Percentiles rank a stretch among this genome's conserved stretches.
These are phyloP conservation scores for Phenganax subtilis DNA, from an alignment of 92 coral and sea anemone species.

Conservation along the genomic window DNA sequence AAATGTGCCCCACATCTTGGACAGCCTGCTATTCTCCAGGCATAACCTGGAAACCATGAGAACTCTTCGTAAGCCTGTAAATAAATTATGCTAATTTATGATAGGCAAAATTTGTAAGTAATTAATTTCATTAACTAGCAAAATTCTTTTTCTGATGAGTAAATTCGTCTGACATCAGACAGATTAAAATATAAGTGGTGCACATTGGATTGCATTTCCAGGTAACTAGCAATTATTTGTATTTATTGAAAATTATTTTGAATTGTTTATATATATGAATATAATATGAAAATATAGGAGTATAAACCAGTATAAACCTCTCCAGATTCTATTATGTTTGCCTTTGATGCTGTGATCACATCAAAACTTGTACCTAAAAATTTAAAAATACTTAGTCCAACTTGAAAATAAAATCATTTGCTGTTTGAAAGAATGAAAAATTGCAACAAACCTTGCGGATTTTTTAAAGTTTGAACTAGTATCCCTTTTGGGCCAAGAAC, in stretches of 20 bases:
- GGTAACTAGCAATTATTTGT: too few species aligned
- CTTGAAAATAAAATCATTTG: conserved; percentile 7
- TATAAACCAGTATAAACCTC: conserved; percentile 45
- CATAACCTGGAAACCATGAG: conserved; percentile 90
- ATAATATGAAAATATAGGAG: background rate
- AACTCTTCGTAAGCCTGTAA: conserved; percentile 66
- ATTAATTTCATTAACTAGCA: too few species aligned
- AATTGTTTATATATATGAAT: background rate
- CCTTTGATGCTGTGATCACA: conserved; percentile 71
- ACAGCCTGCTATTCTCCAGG: conserved; percentile 85
- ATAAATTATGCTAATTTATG: background rate
- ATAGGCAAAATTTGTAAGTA: background rate
- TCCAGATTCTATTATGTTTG: conserved; percentile 60
- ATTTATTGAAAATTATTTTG: background rate
- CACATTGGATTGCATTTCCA: too few species aligned
- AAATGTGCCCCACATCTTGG: conserved; percentile 86
- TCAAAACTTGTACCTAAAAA: conserved; percentile 79
- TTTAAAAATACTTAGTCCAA: background rate
- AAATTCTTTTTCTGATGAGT: too few species aligned
- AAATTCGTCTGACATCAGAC: too few species aligned
- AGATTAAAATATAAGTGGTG: too few species aligned
- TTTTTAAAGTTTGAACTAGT: conserved; percentile 76
- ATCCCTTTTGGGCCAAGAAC: conserved; percentile 64
- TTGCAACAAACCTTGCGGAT: conserved; percentile 69
- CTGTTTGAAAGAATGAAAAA: too few species aligned